Conservation (phyloP, 2,888 invertebrate species). For the Cheilosia urbana region DNA sequence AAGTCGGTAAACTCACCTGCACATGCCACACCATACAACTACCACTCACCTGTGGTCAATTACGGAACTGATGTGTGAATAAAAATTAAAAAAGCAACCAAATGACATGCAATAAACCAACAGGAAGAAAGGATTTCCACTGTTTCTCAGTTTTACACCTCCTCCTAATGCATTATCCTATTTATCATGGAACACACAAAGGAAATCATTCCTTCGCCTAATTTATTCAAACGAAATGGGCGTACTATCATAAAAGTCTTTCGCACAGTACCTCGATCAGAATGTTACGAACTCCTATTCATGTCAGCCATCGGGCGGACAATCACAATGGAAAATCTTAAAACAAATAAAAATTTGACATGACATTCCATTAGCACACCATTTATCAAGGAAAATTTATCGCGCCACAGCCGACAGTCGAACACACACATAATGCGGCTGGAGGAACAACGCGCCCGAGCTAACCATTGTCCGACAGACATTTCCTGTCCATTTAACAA, state of each 20-base stretch:
- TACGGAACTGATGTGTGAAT: constrained; percentile 62
- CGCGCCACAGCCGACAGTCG: constrained; percentile 10
- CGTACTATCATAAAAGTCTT: constrained; percentile 78
- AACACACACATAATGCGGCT: constrained; percentile 15
- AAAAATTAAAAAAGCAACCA: constrained; percentile 9
- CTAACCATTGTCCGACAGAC: constrained; percentile 64
- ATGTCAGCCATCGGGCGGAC: constrained; percentile 72
- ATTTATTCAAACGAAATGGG: constrained; percentile 67
- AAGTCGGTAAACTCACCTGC: constrained; percentile 55
- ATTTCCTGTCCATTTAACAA: constrained; percentile 72
- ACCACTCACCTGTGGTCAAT: constrained; percentile 48
- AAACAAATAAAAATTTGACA: constrained; percentile 80
- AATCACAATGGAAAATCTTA: constrained; percentile 77
- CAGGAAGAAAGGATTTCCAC: constrained; percentile 63
- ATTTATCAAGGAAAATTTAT: constrained; percentile 80
- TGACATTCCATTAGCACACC: constrained; percentile 83
- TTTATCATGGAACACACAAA: constrained; percentile 14
- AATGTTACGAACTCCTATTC: constrained; percentile 9
- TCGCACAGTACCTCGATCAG: constrained; percentile 77
- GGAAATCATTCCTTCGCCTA: constrained; percentile 38
- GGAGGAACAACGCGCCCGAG: constrained; percentile 8
- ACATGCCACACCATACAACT: constrained; percentile 7
- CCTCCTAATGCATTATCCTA: constrained; percentile 55
- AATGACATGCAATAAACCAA: constrained; percentile 47
- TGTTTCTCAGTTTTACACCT: constrained; percentile 40